Evolutionary conservation across 2,113 vertebrate species (phyloP).

Genomic region (Astatoreochromis straeleni): DNA sequence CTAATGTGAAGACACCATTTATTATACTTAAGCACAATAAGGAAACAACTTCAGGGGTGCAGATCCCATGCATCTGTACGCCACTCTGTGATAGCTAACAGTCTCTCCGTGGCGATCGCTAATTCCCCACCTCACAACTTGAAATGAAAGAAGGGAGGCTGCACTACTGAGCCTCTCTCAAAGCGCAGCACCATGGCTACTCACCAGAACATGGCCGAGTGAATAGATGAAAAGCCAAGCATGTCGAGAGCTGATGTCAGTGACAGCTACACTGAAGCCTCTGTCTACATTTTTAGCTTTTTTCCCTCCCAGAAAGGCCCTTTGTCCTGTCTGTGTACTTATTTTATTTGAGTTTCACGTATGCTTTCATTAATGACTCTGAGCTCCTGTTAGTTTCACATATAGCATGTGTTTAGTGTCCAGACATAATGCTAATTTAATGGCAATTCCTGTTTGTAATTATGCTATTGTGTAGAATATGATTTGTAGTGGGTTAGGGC

Average conservation of each 20-base stretch:
- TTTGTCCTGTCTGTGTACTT: background rate
- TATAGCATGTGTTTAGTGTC: background rate
- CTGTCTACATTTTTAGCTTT: slow-evolving; percentile 5
- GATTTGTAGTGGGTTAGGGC: background rate
- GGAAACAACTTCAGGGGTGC: background rate
- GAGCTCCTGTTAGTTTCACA: background rate
- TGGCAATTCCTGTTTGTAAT: background rate
- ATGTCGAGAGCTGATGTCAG: slow-evolving; percentile 40
- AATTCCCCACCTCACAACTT: slow-evolving; percentile 9
- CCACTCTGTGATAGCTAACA: background rate
- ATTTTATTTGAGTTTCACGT: background rate
- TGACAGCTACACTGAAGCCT: slow-evolving; percentile 45
- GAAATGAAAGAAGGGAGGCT: slow-evolving; percentile 21
- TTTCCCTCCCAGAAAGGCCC: background rate
- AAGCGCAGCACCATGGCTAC: slow-evolving; percentile 36
- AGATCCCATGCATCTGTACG: background rate
- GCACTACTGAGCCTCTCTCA: background rate
- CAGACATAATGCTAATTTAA: background rate
- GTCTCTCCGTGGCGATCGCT: slow-evolving; percentile 27
- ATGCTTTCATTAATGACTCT: background rate
- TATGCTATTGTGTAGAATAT: background rate
- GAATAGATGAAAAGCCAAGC: slow-evolving; percentile 57
- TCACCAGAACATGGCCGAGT: slow-evolving; percentile 33
- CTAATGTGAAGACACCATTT: background rate
- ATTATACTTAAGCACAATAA: background rate